These are phyloP conservation scores for Drosophila kikkawai DNA, from an alignment of 1,140 invertebrate genomes.

Conservation along the genomic window DNA sequence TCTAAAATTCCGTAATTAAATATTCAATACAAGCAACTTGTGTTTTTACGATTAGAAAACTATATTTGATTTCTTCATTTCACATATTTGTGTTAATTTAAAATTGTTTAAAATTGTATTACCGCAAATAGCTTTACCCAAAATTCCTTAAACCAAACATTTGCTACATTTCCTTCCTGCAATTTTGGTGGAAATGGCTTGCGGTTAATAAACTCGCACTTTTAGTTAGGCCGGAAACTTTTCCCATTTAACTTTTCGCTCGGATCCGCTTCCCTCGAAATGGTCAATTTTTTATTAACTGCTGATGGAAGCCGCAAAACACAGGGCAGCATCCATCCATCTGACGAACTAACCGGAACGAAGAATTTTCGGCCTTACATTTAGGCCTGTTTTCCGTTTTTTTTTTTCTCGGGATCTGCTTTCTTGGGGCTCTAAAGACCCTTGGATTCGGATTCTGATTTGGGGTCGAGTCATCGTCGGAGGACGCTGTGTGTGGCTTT, in stretches of 20 bases:
- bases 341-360: conserved; percentile 29
- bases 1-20: conserved; percentile 6
- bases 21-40: conserved; percentile 7
- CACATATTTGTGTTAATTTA: conserved; percentile 1
- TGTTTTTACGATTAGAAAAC: conserved; percentile 8
- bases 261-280: conserved; percentile 36
- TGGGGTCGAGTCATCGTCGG: conserved; percentile 16
- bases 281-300: conserved; percentile 64
- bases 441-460: conserved; percentile 11
- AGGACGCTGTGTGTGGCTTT: conserved; percentile 57
- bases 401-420: conserved; percentile 24
- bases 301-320: conserved; percentile 57
- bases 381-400: conserved; percentile 18
- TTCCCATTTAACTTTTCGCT: conserved; percentile 75
- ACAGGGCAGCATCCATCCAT: conserved; percentile 14
- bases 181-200: conserved; percentile 48
- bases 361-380: conserved; percentile 15
- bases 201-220: conserved; percentile 71
- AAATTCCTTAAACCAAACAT: conserved; percentile 1
- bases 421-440: conserved; percentile 17
- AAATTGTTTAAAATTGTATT: neutral
- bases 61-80: conserved; percentile 1
- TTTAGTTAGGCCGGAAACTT: conserved; percentile 65
- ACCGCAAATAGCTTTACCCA: neutral
- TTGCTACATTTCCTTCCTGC: conserved; percentile 6